phyloP scores from a whole-genome alignment of 2,113 vertebrate genomes.

The Zeus faber region DNA sequence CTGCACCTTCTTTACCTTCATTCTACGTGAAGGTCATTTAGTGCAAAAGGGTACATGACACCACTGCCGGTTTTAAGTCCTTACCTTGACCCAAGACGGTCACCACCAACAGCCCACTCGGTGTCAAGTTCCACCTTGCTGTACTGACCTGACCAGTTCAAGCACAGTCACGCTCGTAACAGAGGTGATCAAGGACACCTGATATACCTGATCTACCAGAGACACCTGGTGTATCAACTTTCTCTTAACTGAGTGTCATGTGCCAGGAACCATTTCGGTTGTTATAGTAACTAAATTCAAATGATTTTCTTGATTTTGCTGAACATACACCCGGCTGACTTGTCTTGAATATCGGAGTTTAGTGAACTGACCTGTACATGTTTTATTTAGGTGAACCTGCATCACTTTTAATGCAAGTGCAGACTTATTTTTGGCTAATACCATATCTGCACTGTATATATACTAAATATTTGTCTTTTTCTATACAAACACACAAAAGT shows the following conservation, averaged over 20 bases:
- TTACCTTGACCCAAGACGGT: too few species aligned
- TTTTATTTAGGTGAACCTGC: not conserved
- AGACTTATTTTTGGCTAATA: not conserved
- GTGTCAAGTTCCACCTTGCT: too few species aligned
- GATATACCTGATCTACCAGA: not conserved
- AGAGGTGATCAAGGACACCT: not conserved
- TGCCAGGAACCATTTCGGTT: constrained; percentile 25
- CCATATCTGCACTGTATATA: not conserved
- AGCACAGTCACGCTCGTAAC: not conserved
- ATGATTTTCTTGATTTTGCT: too few species aligned
- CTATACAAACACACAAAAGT: too few species aligned
- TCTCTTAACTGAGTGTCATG: not conserved
- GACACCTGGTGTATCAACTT: not conserved
- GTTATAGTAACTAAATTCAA: not conserved
- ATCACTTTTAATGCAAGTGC: not conserved
- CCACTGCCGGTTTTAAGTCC: too few species aligned
- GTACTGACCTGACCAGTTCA: not conserved
- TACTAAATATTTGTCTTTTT: not conserved
- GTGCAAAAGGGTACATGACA: too few species aligned
- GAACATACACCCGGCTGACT: too few species aligned
- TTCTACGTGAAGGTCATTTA: too few species aligned
- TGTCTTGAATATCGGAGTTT: too few species aligned
- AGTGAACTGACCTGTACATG: not conserved
- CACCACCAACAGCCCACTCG: too few species aligned
- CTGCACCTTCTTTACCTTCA: too few species aligned